Evolutionary conservation across 2,888 invertebrate genomes (phyloP).

Genomic region (Zygaena filipendulae): DNA sequence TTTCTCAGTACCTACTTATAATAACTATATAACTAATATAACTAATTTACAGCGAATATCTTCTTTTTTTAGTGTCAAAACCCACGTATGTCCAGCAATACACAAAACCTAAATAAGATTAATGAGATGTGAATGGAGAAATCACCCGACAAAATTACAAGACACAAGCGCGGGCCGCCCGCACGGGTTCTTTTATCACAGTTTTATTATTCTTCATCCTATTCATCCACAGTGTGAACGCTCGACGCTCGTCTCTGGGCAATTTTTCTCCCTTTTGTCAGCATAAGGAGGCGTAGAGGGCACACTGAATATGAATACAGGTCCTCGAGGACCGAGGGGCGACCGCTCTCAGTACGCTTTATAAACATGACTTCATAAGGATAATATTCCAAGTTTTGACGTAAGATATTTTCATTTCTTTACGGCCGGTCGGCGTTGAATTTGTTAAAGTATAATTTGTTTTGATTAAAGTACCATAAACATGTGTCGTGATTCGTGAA

Average conservation of each 20-base stretch:
- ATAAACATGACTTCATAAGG: slow-evolving; percentile 5
- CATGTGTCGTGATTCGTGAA: too few relatives aligned
- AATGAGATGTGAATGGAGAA: slow-evolving; percentile 46
- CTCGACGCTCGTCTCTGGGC: slow-evolving; percentile 33
- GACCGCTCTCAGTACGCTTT: slow-evolving; percentile 16
- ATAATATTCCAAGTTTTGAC: background rate
- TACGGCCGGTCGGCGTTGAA: too few relatives aligned
- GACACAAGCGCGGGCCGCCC: slow-evolving; percentile 29
- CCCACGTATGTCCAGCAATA: too few relatives aligned
- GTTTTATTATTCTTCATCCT: too few relatives aligned
- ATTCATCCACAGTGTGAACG: too few relatives aligned
- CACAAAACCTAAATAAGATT: slow-evolving; percentile 28
- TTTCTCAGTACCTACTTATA: too few relatives aligned
- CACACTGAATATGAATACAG: slow-evolving; percentile 34
- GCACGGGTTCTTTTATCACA: slow-evolving; percentile 32
- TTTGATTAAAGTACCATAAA: too few relatives aligned
- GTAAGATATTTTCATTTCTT: too few relatives aligned
- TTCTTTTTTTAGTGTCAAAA: too few relatives aligned
- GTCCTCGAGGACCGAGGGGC: slow-evolving; percentile 23
- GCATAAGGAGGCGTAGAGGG: slow-evolving; percentile 28
- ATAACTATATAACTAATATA: too few relatives aligned
- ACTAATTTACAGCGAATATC: too few relatives aligned
- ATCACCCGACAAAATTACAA: slow-evolving; percentile 51
- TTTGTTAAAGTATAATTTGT: too few relatives aligned
- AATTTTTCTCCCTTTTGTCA: slow-evolving; percentile 45